Base-by-base conservation (phyloP, 1,140 invertebrate species). In the Aethina tumida region DNA sequence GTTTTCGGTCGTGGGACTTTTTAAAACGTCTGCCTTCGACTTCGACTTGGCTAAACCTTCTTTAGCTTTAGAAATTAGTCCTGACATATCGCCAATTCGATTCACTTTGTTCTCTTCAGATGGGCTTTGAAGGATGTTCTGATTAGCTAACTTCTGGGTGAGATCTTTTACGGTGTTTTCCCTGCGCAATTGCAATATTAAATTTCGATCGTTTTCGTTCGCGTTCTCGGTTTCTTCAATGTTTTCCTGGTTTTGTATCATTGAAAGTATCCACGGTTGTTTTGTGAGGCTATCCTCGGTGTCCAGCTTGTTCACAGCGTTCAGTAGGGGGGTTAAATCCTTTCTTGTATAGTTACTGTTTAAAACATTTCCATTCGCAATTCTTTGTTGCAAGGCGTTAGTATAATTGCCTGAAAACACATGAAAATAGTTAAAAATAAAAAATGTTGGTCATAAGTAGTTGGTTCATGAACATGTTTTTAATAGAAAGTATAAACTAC, bases 11-110 rank as follows among this genome's bases (percentile, higher is more conserved):
- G 74, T 74, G 1, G 78, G 75, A 33, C 72, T 78, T 55, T 78
- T 81, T n/a, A 75, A 53, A 3, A 79, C 68, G 56, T 79, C 79
- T 53, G 69, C 73, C 65, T 84, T 74, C 49, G 81, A 78, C 66
- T 85, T 83, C 28, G 82, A 86, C 63, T 86, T 87, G 8, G 81
- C 80, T 52, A 80, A 72, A 55, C 87, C 89, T 66, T 95, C 88
- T 69, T 92, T 95, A 34, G 90, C 89, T 66, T 92, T 91, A 34
- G 80, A 88, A 50, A 95, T 89, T 38, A 95, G 70, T 18, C 89
- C 89, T 41, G 80, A 82, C 73, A 89, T 82, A 50, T 91, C 86
- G 9, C 86, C 82, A 38, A 84, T 77, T 35, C 75, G 47, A 50
- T 62, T 68, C 14, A 65, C 48, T 49, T 66, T 69, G 10, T 50